Evolutionary conservation across 2,797 vertebrate genomes (phyloP), one percentile per base, ranked within the genome.

Genomic region (Otus scops): DNA sequence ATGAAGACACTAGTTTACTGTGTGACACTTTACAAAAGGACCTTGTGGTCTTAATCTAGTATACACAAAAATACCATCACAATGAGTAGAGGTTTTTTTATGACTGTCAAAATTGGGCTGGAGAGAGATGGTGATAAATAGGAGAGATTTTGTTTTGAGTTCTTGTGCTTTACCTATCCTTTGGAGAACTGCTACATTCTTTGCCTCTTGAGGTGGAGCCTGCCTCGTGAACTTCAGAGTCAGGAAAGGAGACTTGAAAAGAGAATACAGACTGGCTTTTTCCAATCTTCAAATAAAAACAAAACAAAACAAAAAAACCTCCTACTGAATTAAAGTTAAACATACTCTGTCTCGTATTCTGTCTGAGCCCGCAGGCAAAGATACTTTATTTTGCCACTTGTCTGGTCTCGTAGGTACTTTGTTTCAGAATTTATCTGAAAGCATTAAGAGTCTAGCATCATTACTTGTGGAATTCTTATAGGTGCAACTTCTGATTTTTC

Each of bases 331-430:
- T 87, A 82, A 87, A 93, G 82, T 69, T 24, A 79, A 94, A 45
- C 45, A 7, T 74, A n/a, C 3, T 87, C 59, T 5, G n/a, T 85
- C 81, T 92, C 74, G 8, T 86, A 45, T 53, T 77, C 86, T 70
- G 94, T 97, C 96, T 96, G 90, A 89, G 81, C 88, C 96, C 0
- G 0, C 64, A 94, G 90, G 94, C 81, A 77, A 65, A 90, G 38
- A 26, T 54, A 71, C 70, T 76, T 87, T 54, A 74, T 91, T 95
- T 87, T 90, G 78, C 28, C 32, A 24, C 90, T 89, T 94, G 88
- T 94, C 71, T 95, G 2, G 53, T 85, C 92, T 80, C 87, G 90
- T 54, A 89, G 38, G 15, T 80, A 51, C 36, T 71, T 61, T 3
- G 53, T 47, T 94, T 71, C 69, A 84, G 76, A 71, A 80, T 82